Conservation (phyloP, 2,797 vertebrate species). For the Avahi laniger region DNA sequence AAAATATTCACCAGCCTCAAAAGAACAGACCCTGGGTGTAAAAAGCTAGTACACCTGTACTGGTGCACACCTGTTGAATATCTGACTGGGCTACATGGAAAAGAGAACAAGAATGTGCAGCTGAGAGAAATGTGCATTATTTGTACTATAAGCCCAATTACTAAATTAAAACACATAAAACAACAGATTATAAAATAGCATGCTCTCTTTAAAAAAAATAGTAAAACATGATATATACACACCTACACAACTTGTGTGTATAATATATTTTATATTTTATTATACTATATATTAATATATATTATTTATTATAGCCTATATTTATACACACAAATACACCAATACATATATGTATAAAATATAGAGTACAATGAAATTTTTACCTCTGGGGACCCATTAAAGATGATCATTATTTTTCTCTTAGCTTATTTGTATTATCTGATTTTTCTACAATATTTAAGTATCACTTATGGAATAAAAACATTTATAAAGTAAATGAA, state of each 20-base stretch:
- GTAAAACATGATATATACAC: neutral
- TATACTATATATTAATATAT: neutral
- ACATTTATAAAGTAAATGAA: constrained; percentile 19
- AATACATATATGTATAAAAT: neutral
- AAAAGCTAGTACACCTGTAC: neutral
- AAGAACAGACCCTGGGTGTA: neutral
- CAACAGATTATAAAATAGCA: neutral
- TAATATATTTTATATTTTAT: neutral
- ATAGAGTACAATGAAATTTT: neutral
- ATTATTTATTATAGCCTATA: neutral
- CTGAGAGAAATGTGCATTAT: neutral
- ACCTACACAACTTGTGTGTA: neutral
- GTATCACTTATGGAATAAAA: neutral
- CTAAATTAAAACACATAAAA: neutral
- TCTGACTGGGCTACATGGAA: neutral
- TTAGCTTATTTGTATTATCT: constrained; percentile 13
- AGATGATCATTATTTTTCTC: constrained; percentile 5
- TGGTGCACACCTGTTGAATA: neutral
- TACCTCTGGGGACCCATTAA: neutral
- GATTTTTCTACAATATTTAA: constrained; percentile 14
- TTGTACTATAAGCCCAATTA: neutral
- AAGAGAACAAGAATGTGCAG: neutral
- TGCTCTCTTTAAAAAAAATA: neutral
- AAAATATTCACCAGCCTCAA: neutral
- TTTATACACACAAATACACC: neutral